Base-by-base conservation (phyloP, 2,888 invertebrate genomes). In the Rhabditophanes sp. region DNA sequence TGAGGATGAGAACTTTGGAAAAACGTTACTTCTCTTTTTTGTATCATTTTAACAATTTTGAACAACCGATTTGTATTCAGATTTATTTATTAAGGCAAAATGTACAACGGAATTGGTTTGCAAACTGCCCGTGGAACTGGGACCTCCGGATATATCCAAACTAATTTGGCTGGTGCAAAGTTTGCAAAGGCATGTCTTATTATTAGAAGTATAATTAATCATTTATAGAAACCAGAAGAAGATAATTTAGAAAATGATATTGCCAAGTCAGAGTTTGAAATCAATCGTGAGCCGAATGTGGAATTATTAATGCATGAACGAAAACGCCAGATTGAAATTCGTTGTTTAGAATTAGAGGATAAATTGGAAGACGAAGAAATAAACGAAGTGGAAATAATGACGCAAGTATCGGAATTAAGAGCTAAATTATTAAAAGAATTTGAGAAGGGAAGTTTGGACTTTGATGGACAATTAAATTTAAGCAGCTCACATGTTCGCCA, bases 61-160 rank as follows among this genome's bases (percentile, higher is more conserved):
- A n/a, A n/a, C n/a, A n/a, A n/a, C n/a, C n/a, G n/a, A n/a, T n/a
- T n/a, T n/a, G n/a, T n/a, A n/a, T n/a, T n/a, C n/a, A n/a, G n/a
- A n/a, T n/a, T n/a, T n/a, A n/a, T n/a, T n/a, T 25, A 5, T 25
- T 25, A 15, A 3, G 11, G 3, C 11, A 3, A 11, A 16, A 96
- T 99, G 96, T 99, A 99, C 70, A 96, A 99, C 74, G 96, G 96
- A 34, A 93, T 99, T 62, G 96, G 96, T 42, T 73, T 99, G 50
- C 75, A 78, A 56, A 99, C 96, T 41, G 80, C 93, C 18, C 75
- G 96, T 63, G 96, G 96, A 33, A 87, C 90, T 33, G 96, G 96
- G 32, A 99, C 96, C 3, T 96, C 93, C 73, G 96, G 96, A 16
- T 93, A 87, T 70, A 90, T 99, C 3, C 85, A 87, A 68, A 74